phyloP scores from a whole-genome alignment of 2,888 invertebrate genomes.

The Ectemnius cavifrons region DNA sequence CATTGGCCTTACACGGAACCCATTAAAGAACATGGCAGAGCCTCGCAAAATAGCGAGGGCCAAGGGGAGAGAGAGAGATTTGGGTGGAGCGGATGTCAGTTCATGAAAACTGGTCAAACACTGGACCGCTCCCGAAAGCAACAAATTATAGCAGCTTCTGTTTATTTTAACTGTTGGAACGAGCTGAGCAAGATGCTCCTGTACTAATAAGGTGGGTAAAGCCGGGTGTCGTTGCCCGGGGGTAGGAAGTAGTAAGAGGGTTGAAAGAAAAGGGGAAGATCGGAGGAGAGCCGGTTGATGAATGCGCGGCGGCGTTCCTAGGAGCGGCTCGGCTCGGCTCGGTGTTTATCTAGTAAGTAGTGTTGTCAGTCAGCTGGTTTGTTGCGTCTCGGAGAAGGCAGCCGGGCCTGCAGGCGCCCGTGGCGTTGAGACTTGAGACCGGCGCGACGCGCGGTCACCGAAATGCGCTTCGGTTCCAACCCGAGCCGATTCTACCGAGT shows the following conservation, averaged over 20 bases:
- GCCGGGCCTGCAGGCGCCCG: conserved; percentile 40
- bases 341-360: conserved; percentile 71
- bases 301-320: conserved; percentile 64
- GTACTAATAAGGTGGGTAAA: no score
- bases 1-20: not conserved
- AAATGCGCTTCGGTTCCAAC: no score
- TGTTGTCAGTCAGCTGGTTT: conserved; percentile 70
- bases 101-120: no score
- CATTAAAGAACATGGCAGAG: not conserved
- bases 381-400: conserved; percentile 59
- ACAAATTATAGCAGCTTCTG: no score
- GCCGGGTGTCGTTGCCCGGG: no score
- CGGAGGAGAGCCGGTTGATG: conserved; percentile 52
- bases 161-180: no score
- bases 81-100: conserved; percentile 19
- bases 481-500: not conserved
- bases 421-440: conserved; percentile 30
- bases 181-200: no score
- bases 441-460: no score
- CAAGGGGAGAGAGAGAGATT: conserved; percentile 2
- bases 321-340: conserved; percentile 65
- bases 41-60: not conserved
- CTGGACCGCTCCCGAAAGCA: no score
- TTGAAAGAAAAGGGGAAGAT: conserved; percentile 18
- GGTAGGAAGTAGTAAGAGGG: conserved; percentile 22